A percentile compares a stretch with the other conserved stretches of the same genome.
Evolutionary conservation across 2,113 vertebrate genomes (phyloP).

Genomic region (Drymodes brunneopygia): DNA sequence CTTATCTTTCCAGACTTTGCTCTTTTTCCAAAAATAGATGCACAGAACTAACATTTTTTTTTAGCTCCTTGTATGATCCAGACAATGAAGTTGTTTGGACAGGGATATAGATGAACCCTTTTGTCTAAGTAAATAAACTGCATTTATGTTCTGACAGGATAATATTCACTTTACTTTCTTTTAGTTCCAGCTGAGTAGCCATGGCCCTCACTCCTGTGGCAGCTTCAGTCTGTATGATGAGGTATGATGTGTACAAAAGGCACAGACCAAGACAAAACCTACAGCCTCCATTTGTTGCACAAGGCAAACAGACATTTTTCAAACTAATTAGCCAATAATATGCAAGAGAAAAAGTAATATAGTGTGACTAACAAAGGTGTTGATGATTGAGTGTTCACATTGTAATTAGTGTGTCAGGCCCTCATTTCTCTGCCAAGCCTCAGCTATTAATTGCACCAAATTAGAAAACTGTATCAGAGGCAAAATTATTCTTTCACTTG

Average conservation of each 20-base stretch:
- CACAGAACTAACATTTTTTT: slow-evolving; percentile 77
- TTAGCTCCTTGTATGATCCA: slow-evolving; percentile 82
- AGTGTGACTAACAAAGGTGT: slow-evolving; percentile 98
- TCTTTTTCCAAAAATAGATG: slow-evolving; percentile 82
- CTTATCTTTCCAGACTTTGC: slow-evolving; percentile 83
- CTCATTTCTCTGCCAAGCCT: slow-evolving; percentile 92
- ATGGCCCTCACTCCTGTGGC: slow-evolving; percentile 80
- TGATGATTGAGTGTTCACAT: slow-evolving; percentile 99
- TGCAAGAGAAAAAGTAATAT: slow-evolving; percentile 91
- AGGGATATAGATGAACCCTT: slow-evolving; percentile 94
- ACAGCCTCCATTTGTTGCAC: slow-evolving; percentile 87
- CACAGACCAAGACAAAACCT: slow-evolving; percentile 84
- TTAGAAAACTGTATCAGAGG: slow-evolving; percentile 99
- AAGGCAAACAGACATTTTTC: slow-evolving; percentile 98
- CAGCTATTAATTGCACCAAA: slow-evolving; percentile 99
- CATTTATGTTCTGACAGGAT: slow-evolving; percentile 91
- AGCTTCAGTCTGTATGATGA: slow-evolving; percentile 80
- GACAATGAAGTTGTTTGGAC: slow-evolving; percentile 95
- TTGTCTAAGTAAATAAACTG: slow-evolving; percentile 99
- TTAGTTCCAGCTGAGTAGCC: slow-evolving; percentile 89
- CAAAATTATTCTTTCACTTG: slow-evolving; percentile 98
- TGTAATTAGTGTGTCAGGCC: slow-evolving; percentile 99
- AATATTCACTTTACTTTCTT: slow-evolving; percentile 90
- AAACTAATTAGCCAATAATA: slow-evolving; percentile 99
- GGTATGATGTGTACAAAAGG: slow-evolving; percentile 87